Conservation (phyloP, 2,888 invertebrate species). For the Acanthacorydalis orientalis region DNA sequence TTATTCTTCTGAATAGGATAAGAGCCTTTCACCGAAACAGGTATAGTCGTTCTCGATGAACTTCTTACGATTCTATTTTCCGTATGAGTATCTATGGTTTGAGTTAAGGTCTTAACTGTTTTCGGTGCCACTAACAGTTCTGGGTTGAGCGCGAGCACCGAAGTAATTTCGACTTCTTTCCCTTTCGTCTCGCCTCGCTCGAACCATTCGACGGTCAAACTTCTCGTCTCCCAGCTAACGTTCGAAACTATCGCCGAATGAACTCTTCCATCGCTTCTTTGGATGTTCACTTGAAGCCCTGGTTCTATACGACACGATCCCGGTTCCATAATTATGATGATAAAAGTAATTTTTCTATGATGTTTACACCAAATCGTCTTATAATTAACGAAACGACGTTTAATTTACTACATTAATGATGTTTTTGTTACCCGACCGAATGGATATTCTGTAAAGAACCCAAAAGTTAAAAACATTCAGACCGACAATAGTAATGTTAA, state of each 20-base stretch:
- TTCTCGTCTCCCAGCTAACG: slow-evolving; percentile 63
- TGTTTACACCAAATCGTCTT: no score
- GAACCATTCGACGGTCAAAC: slow-evolving; percentile 94
- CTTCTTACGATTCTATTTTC: slow-evolving; percentile 3
- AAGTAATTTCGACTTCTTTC: slow-evolving; percentile 85
- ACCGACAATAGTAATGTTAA: not conserved
- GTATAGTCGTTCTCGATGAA: slow-evolving; percentile 1
- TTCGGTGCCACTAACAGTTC: slow-evolving; percentile 38
- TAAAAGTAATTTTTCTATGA: not conserved
- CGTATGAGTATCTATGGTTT: slow-evolving; percentile 4
- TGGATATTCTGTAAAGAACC: not conserved
- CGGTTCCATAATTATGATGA: slow-evolving; percentile 2
- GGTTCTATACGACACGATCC: slow-evolving; percentile 27
- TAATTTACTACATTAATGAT: no score
- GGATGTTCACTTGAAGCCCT: slow-evolving; percentile 64
- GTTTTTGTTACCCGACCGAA: no score
- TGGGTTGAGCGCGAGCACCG: slow-evolving; percentile 68
- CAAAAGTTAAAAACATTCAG: not conserved
- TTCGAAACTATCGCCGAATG: slow-evolving; percentile 85
- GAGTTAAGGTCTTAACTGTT: slow-evolving; percentile 18
- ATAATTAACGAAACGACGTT: no score
- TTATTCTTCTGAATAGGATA: not conserved
- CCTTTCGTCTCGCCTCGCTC: slow-evolving; percentile 94
- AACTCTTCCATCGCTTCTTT: slow-evolving; percentile 71
- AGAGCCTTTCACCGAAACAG: slow-evolving; percentile 3